Evolutionary conservation across 2,797 vertebrate genomes (phyloP).

Genomic region (Coccyzus lansbergi): DNA sequence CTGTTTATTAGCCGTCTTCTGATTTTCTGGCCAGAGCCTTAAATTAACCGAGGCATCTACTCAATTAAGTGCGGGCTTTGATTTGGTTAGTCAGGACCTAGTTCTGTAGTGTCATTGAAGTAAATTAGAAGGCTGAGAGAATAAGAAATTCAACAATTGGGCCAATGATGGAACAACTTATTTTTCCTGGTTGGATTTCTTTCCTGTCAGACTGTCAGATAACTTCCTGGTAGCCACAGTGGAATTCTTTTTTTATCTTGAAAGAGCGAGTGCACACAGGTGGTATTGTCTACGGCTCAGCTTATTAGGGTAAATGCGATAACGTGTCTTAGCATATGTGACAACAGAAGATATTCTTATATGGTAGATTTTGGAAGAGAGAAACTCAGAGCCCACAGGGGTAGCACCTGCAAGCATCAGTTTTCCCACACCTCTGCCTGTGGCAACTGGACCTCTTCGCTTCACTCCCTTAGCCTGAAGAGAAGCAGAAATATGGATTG

Average conservation of each 20-base stretch:
- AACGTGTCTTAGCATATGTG: fast-evolving
- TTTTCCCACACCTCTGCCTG: background rate
- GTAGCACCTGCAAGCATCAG: background rate
- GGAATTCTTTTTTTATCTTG: background rate
- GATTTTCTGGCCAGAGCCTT: constrained; percentile 48
- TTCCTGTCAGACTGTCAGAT: constrained; percentile 17
- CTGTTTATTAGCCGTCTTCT: constrained; percentile 59
- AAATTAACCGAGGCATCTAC: constrained; percentile 56
- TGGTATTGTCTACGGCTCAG: background rate
- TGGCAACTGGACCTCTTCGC: background rate
- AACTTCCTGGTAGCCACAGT: background rate
- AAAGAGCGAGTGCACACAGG: background rate
- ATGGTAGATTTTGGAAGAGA: background rate
- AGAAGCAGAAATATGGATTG: background rate
- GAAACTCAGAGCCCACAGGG: background rate
- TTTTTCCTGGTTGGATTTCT: constrained; percentile 25
- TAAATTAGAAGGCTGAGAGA: constrained; percentile 49
- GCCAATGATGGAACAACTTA: background rate
- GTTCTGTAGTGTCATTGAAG: background rate
- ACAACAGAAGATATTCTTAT: background rate
- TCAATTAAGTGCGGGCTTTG: constrained; percentile 56
- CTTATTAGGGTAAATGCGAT: background rate
- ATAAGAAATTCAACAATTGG: background rate
- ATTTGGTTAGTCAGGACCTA: constrained; percentile 44
- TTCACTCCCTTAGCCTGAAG: background rate